Evolutionary conservation across 2,888 invertebrate genomes (phyloP).

Genomic region (Horisme vitalbata): DNA sequence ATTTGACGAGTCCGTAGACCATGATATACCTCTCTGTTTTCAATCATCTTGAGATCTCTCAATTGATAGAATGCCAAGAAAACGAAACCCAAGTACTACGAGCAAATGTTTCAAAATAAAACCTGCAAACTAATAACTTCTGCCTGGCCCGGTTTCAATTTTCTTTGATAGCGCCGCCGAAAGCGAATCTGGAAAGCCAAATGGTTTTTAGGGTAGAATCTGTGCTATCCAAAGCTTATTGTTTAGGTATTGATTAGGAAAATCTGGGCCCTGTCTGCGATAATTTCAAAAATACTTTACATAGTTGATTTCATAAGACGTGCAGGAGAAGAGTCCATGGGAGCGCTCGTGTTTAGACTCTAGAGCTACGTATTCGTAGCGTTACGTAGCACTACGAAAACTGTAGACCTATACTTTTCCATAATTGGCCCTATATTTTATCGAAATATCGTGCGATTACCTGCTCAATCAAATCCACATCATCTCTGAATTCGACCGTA

Average conservation of each 20-base stretch:
- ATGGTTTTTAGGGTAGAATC: constrained; percentile 21
- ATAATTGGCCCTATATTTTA: too few relatives aligned
- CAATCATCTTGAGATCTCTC: not conserved
- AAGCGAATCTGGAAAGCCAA: constrained; percentile 76
- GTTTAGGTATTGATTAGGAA: constrained; percentile 18
- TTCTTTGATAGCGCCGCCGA: constrained; percentile 82
- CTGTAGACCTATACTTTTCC: too few relatives aligned
- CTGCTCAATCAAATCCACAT: constrained; percentile 79
- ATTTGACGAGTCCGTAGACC: too few relatives aligned
- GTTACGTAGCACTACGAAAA: too few relatives aligned
- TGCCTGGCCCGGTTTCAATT: constrained; percentile 74
- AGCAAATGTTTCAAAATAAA: constrained; percentile 28
- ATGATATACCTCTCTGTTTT: not conserved
- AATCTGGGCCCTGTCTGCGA: not conserved
- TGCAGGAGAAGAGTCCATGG: too few relatives aligned
- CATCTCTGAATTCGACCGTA: constrained; percentile 76
- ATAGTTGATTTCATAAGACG: not conserved
- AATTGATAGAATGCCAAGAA: constrained; percentile 14
- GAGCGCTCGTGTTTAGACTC: too few relatives aligned
- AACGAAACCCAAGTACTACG: not conserved
- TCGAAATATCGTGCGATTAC: constrained; percentile 40
- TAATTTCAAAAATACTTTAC: too few relatives aligned
- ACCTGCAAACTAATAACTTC: constrained; percentile 82
- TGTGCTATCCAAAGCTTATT: constrained; percentile 21
- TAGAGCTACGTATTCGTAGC: too few relatives aligned